Percentiles rank a stretch among this genome's conserved stretches.
phyloP scores from a whole-genome alignment of 2,888 invertebrate genomes.

The Lingula anatina region DNA sequence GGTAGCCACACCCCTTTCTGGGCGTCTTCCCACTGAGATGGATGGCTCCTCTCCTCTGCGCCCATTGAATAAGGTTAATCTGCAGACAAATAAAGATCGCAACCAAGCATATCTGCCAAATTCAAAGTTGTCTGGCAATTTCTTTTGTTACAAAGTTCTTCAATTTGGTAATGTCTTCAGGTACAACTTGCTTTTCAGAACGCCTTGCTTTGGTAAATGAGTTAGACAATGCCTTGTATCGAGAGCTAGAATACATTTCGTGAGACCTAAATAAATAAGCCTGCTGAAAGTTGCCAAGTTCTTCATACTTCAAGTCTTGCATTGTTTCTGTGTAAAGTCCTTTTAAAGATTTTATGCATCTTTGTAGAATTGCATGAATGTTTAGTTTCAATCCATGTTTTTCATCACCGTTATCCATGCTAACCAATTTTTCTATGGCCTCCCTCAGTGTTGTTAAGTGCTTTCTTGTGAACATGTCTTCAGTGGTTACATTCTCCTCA shows the following conservation, averaged over 20 bases:
- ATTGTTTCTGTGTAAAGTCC: conserved; percentile 1
- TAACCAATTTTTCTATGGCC: neutral
- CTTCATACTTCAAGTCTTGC: neutral
- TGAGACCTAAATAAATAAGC: conserved; percentile 1
- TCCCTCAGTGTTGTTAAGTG: conserved; percentile 1
- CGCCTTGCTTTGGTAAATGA: neutral
- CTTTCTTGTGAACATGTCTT: conserved; percentile 3
- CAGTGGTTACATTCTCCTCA: neutral
- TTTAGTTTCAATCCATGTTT: conserved; percentile 4
- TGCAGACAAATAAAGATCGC: conserved; percentile 8
- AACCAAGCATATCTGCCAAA: conserved; percentile 6
- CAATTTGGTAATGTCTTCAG: neutral
- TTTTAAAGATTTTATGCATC: conserved; percentile 1
- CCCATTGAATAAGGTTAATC: conserved; percentile 13
- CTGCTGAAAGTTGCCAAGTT: neutral
- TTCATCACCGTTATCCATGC: neutral
- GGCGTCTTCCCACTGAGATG: conserved; percentile 13
- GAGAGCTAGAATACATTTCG: neutral
- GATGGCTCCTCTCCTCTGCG: conserved; percentile 11
- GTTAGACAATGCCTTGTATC: neutral
- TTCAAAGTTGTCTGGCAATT: conserved; percentile 4
- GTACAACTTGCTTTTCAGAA: neutral
- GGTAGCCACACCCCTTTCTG: conserved; percentile 7
- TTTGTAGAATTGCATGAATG: neutral
- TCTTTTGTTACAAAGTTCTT: neutral